Base-by-base conservation (phyloP, 2,888 invertebrate species). In the Druceiella hillmani region DNA sequence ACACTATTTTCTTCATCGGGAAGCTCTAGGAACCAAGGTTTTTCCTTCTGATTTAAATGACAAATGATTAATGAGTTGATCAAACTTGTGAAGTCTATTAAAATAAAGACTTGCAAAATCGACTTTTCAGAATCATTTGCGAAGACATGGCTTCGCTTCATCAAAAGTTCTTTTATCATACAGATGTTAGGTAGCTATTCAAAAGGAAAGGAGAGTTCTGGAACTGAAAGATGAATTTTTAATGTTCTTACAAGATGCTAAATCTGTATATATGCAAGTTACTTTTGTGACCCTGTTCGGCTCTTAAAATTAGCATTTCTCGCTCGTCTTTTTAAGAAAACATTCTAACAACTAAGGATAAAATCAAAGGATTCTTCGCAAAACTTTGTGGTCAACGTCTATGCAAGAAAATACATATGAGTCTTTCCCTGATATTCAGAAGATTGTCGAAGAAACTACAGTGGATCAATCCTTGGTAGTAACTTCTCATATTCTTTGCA, bases 121-220 rank as follows among this genome's bases (percentile, higher is more conserved):
- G 48, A 33, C 40, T 51, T 10, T 51, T 52, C 25, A 27, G 45
- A 41, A 50, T 48, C 12, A 15, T 51, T 46, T 52, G 50, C 51
- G 52, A 52, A 53, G 49, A 52, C 41, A 51, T 53, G 52, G 49
- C 48, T 9, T 39, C 39, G 25, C 49, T 49, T 28, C 49, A 50
- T 34, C 45, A 51, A 38, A 45, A 47, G 48, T 30, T 52, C 12
- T 44, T 54, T 41, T 50, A 46, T 36, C 45, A 50, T 32, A 48
- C 48, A 48, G 50, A 52, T 41, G 48, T 51, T 27, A 48, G 50
- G 36, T 52, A 44, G 51, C 45, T 48, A 35, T 48, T 41, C 28
- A 49, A 49, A 50, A 47, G 50, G 36, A 52, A 50, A 30, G 33
- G 36, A 33, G 41, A 47, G 43, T 53, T 49, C 40, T 52, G 22